A percentile compares a stretch with the other conserved stretches of the same genome.
phyloP scores from a whole-genome alignment of 2,113 vertebrate species.

The Monarcha castaneiventris region DNA sequence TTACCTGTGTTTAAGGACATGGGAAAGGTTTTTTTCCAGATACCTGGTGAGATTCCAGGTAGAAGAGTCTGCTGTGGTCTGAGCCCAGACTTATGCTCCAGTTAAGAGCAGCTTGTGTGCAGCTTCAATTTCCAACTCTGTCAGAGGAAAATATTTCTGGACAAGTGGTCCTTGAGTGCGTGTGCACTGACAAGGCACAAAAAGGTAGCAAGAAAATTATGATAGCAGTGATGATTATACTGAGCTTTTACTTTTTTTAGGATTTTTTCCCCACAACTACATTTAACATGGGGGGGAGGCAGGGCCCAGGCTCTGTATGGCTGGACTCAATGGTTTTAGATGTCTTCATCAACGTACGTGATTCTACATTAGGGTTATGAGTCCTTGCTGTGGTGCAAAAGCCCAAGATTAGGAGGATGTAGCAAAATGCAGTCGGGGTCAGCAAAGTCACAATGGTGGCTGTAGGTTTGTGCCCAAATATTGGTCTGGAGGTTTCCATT shows the following conservation, averaged over 20 bases:
- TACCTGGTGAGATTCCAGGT: neutral
- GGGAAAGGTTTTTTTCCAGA: neutral
- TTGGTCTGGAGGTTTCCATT: neutral
- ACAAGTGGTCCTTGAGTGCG: neutral
- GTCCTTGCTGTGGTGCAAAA: neutral
- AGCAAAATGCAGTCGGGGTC: neutral
- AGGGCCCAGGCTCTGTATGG: neutral
- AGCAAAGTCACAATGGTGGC: rapidly evolving
- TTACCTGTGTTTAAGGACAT: neutral
- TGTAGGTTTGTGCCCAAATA: neutral
- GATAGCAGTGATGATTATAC: neutral
- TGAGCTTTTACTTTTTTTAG: neutral
- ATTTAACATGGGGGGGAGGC: neutral
- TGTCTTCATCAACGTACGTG: neutral
- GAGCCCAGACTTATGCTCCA: neutral
- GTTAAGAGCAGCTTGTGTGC: neutral
- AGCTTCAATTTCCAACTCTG: neutral
- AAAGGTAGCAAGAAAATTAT: neutral
- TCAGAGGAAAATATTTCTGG: neutral
- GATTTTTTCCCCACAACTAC: neutral
- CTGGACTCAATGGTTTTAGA: neutral
- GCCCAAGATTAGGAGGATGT: too few species aligned
- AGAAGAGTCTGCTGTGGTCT: neutral
- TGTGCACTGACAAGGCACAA: neutral
- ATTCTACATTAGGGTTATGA: neutral